Base-by-base conservation (phyloP, 2,797 vertebrate genomes). In the Cossypha heuglini region DNA sequence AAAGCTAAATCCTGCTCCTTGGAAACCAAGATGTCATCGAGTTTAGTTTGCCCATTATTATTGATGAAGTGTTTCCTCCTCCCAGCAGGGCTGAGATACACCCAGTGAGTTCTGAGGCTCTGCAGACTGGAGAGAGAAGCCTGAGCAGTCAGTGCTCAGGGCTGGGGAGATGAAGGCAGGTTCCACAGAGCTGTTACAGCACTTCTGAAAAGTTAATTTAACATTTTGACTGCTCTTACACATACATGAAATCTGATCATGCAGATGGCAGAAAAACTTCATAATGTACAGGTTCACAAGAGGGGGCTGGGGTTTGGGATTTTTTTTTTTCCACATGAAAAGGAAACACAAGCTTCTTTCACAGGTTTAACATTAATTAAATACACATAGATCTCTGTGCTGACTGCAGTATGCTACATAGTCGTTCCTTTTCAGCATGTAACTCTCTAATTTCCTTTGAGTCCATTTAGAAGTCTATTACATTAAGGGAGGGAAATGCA, bases 371-470 rank as follows among this genome's bases (percentile, higher is more conserved):
- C 21, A 25, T 79, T 62, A 90, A 83, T 91, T 76, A 94, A 74
- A 77, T 40, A 61, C 6, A 33, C 55, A 59, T 3, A n/a, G 43
- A 63, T 67, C 42, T 79, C 61, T 63, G 33, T 55, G 64, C 57
- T 63, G n/a, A 82, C 75, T 73, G 42, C 49, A 67, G 35, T 16
- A 11, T 38, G 49, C 67, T 52, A 63, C 45, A 7, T 4, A 31
- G 46, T 26, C 63, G 11, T 89, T 93, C 82, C 55, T 91, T 87
- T 79, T 74, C 84, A 49, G 42, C 42, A 71, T 11, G 15, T 20
- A 64, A 63, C 48, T 61, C 72, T 52, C 37, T 74, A 21, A 94
- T 93, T 94, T 94, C 73, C 91, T 90, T 52, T 40, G 51, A 90
- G 82, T 80, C 79, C 43, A 46, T 91, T 89, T 77, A 83, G 49